These are phyloP conservation scores for Aplysina aerophoba DNA, from an alignment of 37 sponge, comb jelly and placozoan species.

Conservation along the genomic window DNA sequence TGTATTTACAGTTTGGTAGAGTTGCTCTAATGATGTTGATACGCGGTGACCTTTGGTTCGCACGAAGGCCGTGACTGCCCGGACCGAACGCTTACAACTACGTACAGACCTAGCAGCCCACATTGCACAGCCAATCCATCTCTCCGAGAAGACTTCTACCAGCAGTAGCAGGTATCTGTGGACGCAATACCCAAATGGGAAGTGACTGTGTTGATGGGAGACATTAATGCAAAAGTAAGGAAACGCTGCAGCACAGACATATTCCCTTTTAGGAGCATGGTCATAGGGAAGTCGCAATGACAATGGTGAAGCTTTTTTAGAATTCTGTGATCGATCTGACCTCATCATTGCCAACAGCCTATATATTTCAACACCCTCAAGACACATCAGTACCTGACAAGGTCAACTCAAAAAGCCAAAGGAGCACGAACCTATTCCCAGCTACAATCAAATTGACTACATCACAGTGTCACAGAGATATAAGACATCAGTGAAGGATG, in stretches of 20 bases:
- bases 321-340: constrained; percentile 14
- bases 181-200: no score
- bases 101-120: neutral
- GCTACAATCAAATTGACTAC: constrained; percentile 24
- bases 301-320: constrained; percentile 18
- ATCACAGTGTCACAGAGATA: neutral
- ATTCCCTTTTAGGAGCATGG: constrained; percentile 3
- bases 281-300: constrained; percentile 17
- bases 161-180: neutral
- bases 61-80: no score
- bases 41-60: no score
- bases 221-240: no score
- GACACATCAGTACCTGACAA: constrained; percentile 19
- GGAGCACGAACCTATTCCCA: neutral
- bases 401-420: neutral
- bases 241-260: neutral
- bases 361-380: constrained; percentile 10
- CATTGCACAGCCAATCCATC: neutral
- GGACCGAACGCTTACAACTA: no score
- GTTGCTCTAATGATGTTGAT: no score
- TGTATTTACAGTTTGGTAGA: no score
- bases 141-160: neutral
- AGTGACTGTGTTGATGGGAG: no score
- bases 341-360: constrained; percentile 24
- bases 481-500: constrained; percentile 12